A percentile compares a stretch with the other conserved stretches of the same genome.
These are phyloP conservation scores for Nephrotoma guestfalica DNA, from an alignment of 2,888 invertebrate genomes.

Conservation along the genomic window DNA sequence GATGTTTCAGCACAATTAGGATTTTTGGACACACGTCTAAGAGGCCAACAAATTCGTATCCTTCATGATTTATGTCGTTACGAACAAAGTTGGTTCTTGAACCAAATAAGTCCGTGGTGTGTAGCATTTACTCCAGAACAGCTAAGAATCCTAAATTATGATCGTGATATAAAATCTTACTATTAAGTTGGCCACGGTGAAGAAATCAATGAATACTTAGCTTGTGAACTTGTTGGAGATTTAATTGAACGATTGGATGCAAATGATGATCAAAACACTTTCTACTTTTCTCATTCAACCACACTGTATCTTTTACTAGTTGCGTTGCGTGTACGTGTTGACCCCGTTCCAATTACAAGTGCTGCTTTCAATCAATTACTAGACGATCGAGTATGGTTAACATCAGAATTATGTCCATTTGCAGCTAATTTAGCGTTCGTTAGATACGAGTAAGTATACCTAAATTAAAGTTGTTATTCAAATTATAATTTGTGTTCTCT, in stretches of 20 bases:
- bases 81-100: conserved; percentile 53
- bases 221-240: conserved; percentile 51
- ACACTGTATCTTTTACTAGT: conserved; percentile 40
- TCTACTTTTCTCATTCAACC: conserved; percentile 46
- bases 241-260: conserved; percentile 48
- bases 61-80: conserved; percentile 59
- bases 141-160: conserved; percentile 50
- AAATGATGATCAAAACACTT: conserved; percentile 35
- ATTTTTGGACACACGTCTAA: background rate
- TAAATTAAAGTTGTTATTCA: background rate
- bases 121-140: conserved; percentile 51
- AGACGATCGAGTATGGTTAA: conserved; percentile 42
- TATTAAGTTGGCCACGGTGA: conserved; percentile 57
- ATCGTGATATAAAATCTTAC: conserved; percentile 52
- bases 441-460: conserved; percentile 38
- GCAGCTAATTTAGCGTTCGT: conserved; percentile 52
- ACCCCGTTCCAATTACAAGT: conserved; percentile 40
- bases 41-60: background rate
- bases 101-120: conserved; percentile 52
- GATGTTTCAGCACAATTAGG: conserved; percentile 39
- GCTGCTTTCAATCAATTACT: conserved; percentile 38
- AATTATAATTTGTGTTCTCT: conserved; percentile 22
- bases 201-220: conserved; percentile 42
- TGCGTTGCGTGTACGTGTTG: conserved; percentile 43
- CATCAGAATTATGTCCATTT: conserved; percentile 47